Base-by-base conservation (phyloP, 2,797 vertebrate species). In the Tokudaia muenninki region DNA sequence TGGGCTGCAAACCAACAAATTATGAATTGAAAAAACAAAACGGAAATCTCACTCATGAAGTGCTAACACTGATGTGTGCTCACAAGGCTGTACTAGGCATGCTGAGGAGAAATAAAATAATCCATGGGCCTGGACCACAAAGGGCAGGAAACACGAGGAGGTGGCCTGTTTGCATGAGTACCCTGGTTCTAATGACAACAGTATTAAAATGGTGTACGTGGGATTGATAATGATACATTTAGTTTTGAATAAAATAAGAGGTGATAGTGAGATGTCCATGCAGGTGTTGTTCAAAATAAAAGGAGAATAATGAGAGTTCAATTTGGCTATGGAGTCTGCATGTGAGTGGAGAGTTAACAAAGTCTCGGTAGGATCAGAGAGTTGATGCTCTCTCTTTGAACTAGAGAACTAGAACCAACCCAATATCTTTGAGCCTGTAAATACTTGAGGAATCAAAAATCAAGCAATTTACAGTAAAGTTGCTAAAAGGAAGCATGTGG, bases 31-130 rank as follows among this genome's bases (percentile, higher is more conserved):
- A 4, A 92, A 74, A 7, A 74, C 4, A 52, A 87, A 34, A 52
- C 0, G 75, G 55, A 78, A 59, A 47, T 24, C 8, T 16, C 0
- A 2, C 5, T 41, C 7, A 41, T 16, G 9, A 1, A 26, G 19
- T 5, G 12, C 14, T 50, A 21, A 61, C 2, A 24, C 17, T 3
- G 2, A 4, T 11, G 41, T 26, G 21, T 88, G 75, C 57, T 52
- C 3, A 31, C 31, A 19, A 44, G 3, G 4, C 4, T 3, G 2
- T 29, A 11, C 8, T 44, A 17, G 55, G 55, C 10, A 34, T 7
- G 21, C 34, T 6, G 19, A 74, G 12, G 16, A 31, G 55, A 93
- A 90, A 80, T 12, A 92, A 88, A 87, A 83, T 12, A 7, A 77
- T 34, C 19, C 34, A 13, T 13, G 90, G 34, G 19, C 2, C 26